These are phyloP conservation scores for Prosopocoilus inquinatus DNA, from an alignment of 2,888 invertebrate genomes.

Conservation along the genomic window DNA sequence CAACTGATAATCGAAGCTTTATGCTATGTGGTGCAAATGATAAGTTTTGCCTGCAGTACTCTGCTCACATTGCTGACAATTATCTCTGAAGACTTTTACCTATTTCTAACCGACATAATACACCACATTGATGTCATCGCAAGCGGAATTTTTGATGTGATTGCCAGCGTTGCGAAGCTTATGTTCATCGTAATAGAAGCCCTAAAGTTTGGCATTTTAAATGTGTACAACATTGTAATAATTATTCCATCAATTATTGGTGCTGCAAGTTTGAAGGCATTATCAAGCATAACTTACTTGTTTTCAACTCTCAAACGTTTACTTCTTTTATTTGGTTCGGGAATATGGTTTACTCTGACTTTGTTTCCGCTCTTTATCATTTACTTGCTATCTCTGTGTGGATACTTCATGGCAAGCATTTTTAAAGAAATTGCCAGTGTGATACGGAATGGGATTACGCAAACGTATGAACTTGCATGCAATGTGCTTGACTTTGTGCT, in stretches of 20 bases:
- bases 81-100: conserved; percentile 33
- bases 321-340: conserved; percentile 37
- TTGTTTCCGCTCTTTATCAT: conserved; percentile 34
- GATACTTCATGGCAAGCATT: conserved; percentile 24
- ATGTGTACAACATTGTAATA: neutral
- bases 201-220: neutral
- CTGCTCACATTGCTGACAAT: conserved; percentile 23
- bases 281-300: conserved; percentile 22
- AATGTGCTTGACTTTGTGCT: conserved; percentile 33
- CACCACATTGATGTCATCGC: conserved; percentile 11
- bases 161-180: neutral
- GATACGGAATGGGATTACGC: neutral
- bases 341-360: conserved; percentile 40
- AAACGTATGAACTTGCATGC: conserved; percentile 10
- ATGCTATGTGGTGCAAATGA: conserved; percentile 14
- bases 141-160: conserved; percentile 6
- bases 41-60: conserved; percentile 13
- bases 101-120: conserved; percentile 34
- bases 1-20: conserved; percentile 30
- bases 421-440: conserved; percentile 19
- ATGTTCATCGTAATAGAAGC: neutral
- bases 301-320: conserved; percentile 33
- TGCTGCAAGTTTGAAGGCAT: conserved; percentile 14
- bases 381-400: conserved; percentile 23
- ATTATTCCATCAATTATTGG: conserved; percentile 5